Conservation (phyloP, 1,140 invertebrate species). For the Homarus americanus region DNA sequence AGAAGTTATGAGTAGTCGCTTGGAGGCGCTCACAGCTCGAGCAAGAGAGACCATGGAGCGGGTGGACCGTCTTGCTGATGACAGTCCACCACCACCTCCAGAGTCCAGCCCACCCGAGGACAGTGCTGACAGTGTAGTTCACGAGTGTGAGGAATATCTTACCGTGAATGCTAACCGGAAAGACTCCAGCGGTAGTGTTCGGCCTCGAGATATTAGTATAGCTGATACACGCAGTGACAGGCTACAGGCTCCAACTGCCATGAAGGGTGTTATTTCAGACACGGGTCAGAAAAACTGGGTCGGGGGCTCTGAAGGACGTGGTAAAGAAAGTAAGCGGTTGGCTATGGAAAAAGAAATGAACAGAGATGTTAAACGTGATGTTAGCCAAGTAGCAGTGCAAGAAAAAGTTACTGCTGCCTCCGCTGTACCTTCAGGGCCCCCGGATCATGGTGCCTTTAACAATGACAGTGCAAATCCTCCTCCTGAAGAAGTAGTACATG, state of each 20-base stretch:
- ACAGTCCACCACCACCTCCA: slow-evolving; percentile 48
- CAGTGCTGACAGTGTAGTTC: slow-evolving; percentile 59
- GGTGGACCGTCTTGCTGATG: slow-evolving; percentile 79
- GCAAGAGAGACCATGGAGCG: slow-evolving; percentile 85
- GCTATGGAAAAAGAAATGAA: slow-evolving; percentile 73
- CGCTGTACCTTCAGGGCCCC: slow-evolving; percentile 74
- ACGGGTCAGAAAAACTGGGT: slow-evolving; percentile 74
- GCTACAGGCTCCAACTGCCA: slow-evolving; percentile 28
- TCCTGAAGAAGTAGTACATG: slow-evolving; percentile 53
- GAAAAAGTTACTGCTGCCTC: slow-evolving; percentile 56
- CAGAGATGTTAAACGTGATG: slow-evolving; percentile 48
- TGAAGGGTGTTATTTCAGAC: slow-evolving; percentile 44
- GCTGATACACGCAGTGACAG: slow-evolving; percentile 25
- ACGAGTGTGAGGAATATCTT: slow-evolving; percentile 68
- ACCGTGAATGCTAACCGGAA: slow-evolving; percentile 46
- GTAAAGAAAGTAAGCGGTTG: slow-evolving; percentile 74
- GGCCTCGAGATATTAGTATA: slow-evolving; percentile 38
- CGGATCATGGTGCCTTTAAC: slow-evolving; percentile 48
- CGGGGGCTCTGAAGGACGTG: slow-evolving; percentile 74
- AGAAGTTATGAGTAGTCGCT: slow-evolving; percentile 70
- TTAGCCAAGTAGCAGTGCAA: slow-evolving; percentile 56
- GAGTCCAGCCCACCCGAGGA: slow-evolving; percentile 57
- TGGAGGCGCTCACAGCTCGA: slow-evolving; percentile 83
- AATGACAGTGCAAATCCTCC: slow-evolving; percentile 47
- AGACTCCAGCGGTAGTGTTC: background rate